Percentiles rank a stretch among this genome's conserved stretches.
These are phyloP conservation scores for Mythimna impura DNA, from an alignment of 2,888 invertebrate species.

Conservation along the genomic window DNA sequence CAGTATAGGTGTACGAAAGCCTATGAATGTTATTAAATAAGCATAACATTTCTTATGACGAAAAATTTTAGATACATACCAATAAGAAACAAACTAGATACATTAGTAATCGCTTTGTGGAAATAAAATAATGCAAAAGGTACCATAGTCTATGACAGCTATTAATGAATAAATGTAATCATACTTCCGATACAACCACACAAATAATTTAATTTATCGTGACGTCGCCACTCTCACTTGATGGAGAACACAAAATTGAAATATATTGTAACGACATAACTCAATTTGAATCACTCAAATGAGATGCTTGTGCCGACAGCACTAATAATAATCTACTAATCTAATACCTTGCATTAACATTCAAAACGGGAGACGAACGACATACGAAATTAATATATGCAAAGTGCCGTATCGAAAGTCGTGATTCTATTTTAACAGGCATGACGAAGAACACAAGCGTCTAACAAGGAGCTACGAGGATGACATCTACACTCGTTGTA, in stretches of 20 bases:
- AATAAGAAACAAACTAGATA: slow-evolving; percentile 46
- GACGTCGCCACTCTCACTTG: not conserved
- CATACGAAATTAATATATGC: slow-evolving; percentile 58
- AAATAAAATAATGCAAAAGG: slow-evolving; percentile 49
- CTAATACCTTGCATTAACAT: slow-evolving; percentile 56
- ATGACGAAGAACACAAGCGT: slow-evolving; percentile 68
- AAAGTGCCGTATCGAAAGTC: slow-evolving; percentile 68
- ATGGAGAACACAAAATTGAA: slow-evolving; percentile 22
- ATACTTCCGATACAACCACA: slow-evolving; percentile 53
- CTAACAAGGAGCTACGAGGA: slow-evolving; percentile 60
- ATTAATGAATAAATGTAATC: slow-evolving; percentile 47
- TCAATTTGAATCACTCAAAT: slow-evolving; percentile 43
- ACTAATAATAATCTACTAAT: slow-evolving; percentile 46
- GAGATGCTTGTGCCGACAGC: slow-evolving; percentile 27
- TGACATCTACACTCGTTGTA: slow-evolving; percentile 56
- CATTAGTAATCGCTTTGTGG: slow-evolving; percentile 13
- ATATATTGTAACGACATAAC: slow-evolving; percentile 21
- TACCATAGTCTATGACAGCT: slow-evolving; percentile 46
- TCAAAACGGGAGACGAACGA: slow-evolving; percentile 41
- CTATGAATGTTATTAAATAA: slow-evolving; percentile 50
- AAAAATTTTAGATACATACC: slow-evolving; percentile 46
- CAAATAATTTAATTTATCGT: slow-evolving; percentile 10
- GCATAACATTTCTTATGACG: slow-evolving; percentile 47
- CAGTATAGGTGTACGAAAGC: slow-evolving; percentile 59
- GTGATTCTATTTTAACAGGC: slow-evolving; percentile 68